phyloP scores from a whole-genome alignment of 2,113 vertebrate species.

The Fulmarus glacialis region DNA sequence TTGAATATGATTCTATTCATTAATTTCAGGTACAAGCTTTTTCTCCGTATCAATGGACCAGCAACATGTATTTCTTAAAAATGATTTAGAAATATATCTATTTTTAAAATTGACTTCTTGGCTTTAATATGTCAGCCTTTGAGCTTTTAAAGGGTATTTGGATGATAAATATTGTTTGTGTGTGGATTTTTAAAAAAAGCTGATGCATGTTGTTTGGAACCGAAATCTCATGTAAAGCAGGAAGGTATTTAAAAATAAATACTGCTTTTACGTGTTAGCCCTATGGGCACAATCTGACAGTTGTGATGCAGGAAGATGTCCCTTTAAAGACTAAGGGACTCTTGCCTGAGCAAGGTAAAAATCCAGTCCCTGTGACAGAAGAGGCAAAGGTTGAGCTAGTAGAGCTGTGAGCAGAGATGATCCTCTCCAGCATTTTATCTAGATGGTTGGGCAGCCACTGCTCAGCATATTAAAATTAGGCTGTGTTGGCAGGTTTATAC shows the following conservation, averaged over 20 bases:
- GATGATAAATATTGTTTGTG: neutral
- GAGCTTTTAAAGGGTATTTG: conserved; percentile 33
- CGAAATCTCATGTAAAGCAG: neutral
- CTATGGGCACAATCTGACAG: neutral
- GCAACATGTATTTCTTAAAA: neutral
- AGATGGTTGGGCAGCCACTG: neutral
- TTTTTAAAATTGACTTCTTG: neutral
- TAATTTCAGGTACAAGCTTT: conserved; percentile 31
- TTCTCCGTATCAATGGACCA: neutral
- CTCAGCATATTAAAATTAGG: neutral
- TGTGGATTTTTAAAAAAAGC: neutral
- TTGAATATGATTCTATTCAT: neutral
- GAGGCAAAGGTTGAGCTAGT: neutral
- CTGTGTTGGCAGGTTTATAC: neutral
- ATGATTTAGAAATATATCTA: neutral
- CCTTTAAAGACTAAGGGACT: neutral
- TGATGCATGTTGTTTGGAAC: neutral
- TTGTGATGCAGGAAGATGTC: neutral
- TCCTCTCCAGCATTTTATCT: neutral
- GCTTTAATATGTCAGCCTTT: neutral
- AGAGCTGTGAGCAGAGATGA: neutral
- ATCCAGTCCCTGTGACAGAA: neutral
- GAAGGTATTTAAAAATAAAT: conserved; percentile 47
- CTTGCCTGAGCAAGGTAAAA: neutral
- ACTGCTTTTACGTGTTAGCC: neutral